Evolutionary conservation across 2,797 vertebrate genomes (phyloP), one percentile per base, ranked within the genome.

Genomic region (Alauda arvensis): DNA sequence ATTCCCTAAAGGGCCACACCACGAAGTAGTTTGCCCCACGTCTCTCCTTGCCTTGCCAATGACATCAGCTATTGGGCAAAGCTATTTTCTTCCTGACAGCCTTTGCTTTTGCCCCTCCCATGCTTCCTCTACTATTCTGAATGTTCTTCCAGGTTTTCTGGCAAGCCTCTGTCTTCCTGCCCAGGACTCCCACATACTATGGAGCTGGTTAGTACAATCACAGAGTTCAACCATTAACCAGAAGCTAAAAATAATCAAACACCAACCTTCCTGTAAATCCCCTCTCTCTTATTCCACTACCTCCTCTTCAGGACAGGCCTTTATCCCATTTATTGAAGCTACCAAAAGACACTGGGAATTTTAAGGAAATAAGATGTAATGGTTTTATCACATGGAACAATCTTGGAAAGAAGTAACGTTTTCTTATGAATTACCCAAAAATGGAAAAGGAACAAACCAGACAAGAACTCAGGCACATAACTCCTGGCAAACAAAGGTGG

Each of bases 131-230:
- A 84, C 62, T 76, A 51, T 70, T 92, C 2, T 75, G 29, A 75
- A 82, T 56, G 56, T 33, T 93, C 71, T 91, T 79, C 56, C 76
- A 94, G 72, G 81, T 91, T 70, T 82, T 89, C 60, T 80, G 71
- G 60, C 76, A 80, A 77, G 62, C 31, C 42, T 71, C 55, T 0
- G 0, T 59, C 51, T 70, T 91, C 56, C 75, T 76, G 51, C 18
- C n/a, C 39, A 78, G 42, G 68, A 81, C 49, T 79, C 55, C 51
- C 55, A 88, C 51, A 29, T 39, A 49, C 45, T 86, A 68, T 28
- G 52, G 28, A 63, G 33, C 33, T 51, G 6, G 26, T 65, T 61
- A 70, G 37, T 40, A 91, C 33, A 87, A 60, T 43, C 33, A 24
- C 0, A 0, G 23, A 51, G 12, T 74, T 88, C 67, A 92, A 33